Base-by-base conservation (phyloP, 2,797 vertebrate species). In the Chrysocyon brachyurus region DNA sequence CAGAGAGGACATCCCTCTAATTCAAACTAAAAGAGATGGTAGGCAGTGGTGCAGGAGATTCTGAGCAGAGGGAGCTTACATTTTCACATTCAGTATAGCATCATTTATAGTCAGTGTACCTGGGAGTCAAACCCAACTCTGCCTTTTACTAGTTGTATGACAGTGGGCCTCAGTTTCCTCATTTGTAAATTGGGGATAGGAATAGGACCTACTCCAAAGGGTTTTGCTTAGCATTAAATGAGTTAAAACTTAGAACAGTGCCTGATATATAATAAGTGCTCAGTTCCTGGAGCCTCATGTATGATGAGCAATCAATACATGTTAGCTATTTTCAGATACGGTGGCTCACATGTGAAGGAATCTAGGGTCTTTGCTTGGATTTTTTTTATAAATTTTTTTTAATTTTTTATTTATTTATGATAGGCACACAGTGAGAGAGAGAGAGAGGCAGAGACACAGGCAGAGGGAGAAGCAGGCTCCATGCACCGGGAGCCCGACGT, bases 171-270 rank as follows among this genome's bases (percentile, higher is more conserved):
- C 46, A 24, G 14, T 57, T 93, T 70, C 17, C 57, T 79, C 46
- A 59, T 73, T n/a, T 61, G 83, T 33, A 73, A 31, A 17, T 33
- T 81, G 31, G 46, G 36, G 3, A 33, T 57, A 59, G 21, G 52
- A 28, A 61, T 10, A 88, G 31, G 46, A 64, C 40, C 17, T 40
- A 70, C 49, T 40, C 56, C 16, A 22, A 4, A 54, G 49, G 14
- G 10, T 57, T 49, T 61, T 77, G 33, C n/a, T 75, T 64, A 91
- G 33, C 3, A 3, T 91, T 82, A 83, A 56, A 49, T 57, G 36
- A n/a, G 59, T 88, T 70, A 49, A 85, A 68, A 87, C 12, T 83
- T 82, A 52, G 61, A 59, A 54, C 12, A 64, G n/a, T 68, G 56
- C 33, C 40, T 52, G 40, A 12, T 16, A 49, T 64, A 21, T 57